Evolutionary conservation across 2,113 vertebrate genomes (phyloP), one percentile per base, ranked within the genome.

Genomic region (Beaufortia kweichowensis): DNA sequence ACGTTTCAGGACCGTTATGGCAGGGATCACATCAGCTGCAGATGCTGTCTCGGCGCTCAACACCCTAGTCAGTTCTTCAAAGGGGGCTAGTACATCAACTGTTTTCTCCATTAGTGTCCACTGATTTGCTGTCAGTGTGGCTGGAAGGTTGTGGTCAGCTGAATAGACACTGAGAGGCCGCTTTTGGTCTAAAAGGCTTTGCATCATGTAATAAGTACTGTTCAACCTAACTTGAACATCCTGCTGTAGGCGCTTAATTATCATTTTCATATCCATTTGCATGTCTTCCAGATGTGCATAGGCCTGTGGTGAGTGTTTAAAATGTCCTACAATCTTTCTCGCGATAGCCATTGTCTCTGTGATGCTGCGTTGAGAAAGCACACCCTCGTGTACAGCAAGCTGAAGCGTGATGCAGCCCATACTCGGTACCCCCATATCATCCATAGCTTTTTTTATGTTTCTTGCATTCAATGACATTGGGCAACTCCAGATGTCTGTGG

Each of bases 11-110:
- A 71, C 53, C 7, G n/a, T 78, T 75, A 74, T 60, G 50, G 28
- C 70, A 64, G 64, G 65, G 71, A 83, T 70, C 39, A 79, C 76
- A 76, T 78, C 75, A 70, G 78, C 69, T 28, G 79, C 64, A 65
- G 64, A 26, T 69, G 64, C 69, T 68, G 69, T 68, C 50, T 67
- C 75, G 14, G 23, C 17, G 14, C 57, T 70, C 48, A 69, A 64
- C 26, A 43, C 75, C 62, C 78, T 80, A 1, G 61, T 65, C 35
- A 70, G 31, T 48, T 81, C 53, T 70, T 81, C 53, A 81, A 76
- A 78, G 29, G 71, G 31, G 15, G 28, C n/a, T 65, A 83, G 33
- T 23, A 81, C 56, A 9, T 63, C 3, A 6, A 57, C 64, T 15
- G n/a, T 62, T 41, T 76, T 79, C 33, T 79, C 15, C 56, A 76